Evolutionary conservation across 2,888 invertebrate genomes (phyloP).

Genomic region (Stratiomys singularior): DNA sequence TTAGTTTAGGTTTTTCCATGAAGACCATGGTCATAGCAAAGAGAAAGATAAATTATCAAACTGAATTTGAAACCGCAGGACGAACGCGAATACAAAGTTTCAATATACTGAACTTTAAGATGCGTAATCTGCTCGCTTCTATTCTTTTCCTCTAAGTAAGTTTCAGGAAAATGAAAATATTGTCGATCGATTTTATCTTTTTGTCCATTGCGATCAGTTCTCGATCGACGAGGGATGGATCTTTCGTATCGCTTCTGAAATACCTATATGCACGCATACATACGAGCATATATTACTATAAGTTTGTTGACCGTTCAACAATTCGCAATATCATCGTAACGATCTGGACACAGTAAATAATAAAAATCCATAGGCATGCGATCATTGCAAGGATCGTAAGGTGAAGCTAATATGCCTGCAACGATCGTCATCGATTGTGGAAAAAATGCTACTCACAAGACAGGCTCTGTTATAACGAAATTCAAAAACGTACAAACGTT

Average conservation of each 20-base stretch:
- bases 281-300: constrained; percentile 20
- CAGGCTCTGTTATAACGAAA: constrained; percentile 41
- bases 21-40: no score
- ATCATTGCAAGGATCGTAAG: constrained; percentile 30
- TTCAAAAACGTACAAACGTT: constrained; percentile 49
- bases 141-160: constrained; percentile 15
- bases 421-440: constrained; percentile 14
- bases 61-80: no score
- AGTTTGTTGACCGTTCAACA: constrained; percentile 51
- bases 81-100: constrained; percentile 1
- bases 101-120: background rate
- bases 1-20: no score
- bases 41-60: background rate
- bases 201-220: background rate
- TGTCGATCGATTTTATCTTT: constrained; percentile 23
- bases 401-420: constrained; percentile 11
- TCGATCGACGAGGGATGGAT: constrained; percentile 33
- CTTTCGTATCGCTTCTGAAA: background rate
- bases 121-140: constrained; percentile 21
- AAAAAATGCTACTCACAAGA: constrained; percentile 36
- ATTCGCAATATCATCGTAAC: constrained; percentile 49
- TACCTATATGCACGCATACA: background rate
- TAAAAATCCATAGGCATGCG: constrained; percentile 34
- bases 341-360: constrained; percentile 48
- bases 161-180: constrained; percentile 41